These are phyloP conservation scores for Zosterops pallidus DNA, from an alignment of 2,113 vertebrate genomes.

Conservation along the genomic window DNA sequence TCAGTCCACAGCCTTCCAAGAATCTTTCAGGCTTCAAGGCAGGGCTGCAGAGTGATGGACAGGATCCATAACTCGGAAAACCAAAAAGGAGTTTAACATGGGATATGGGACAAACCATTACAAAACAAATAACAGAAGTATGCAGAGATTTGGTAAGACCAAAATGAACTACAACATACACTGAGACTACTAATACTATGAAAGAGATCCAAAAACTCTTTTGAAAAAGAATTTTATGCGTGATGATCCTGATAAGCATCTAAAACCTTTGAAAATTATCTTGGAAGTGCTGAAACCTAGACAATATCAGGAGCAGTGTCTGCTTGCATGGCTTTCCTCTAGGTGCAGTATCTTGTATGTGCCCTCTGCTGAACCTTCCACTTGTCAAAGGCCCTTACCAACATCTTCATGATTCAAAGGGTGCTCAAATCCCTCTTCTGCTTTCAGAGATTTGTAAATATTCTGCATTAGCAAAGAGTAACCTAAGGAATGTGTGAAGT, in stretches of 20 bases:
- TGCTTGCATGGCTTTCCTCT: background rate
- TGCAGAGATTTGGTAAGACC: too few relatives aligned
- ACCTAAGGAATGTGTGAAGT: background rate
- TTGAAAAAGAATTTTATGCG: background rate
- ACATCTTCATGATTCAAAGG: background rate
- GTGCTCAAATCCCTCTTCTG: background rate
- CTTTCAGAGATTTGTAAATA: background rate
- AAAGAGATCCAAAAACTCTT: background rate
- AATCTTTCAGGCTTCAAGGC: too few relatives aligned
- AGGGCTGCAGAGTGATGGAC: too few relatives aligned
- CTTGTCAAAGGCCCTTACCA: background rate
- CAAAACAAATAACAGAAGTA: too few relatives aligned
- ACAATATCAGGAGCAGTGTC: background rate
- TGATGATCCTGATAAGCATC: background rate
- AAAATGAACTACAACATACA: too few relatives aligned
- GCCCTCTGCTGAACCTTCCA: background rate
- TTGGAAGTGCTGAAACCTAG: background rate
- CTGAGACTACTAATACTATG: background rate
- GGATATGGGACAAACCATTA: too few relatives aligned
- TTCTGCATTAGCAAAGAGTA: background rate
- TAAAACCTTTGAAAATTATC: background rate
- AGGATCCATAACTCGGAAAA: too few relatives aligned
- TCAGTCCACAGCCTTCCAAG: too few relatives aligned
- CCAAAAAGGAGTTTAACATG: too few relatives aligned
- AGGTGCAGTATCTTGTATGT: background rate